A percentile compares a stretch with the other conserved stretches of the same genome.
phyloP scores from a whole-genome alignment of 1,140 invertebrate genomes.

The Harpegnathos saltator region DNA sequence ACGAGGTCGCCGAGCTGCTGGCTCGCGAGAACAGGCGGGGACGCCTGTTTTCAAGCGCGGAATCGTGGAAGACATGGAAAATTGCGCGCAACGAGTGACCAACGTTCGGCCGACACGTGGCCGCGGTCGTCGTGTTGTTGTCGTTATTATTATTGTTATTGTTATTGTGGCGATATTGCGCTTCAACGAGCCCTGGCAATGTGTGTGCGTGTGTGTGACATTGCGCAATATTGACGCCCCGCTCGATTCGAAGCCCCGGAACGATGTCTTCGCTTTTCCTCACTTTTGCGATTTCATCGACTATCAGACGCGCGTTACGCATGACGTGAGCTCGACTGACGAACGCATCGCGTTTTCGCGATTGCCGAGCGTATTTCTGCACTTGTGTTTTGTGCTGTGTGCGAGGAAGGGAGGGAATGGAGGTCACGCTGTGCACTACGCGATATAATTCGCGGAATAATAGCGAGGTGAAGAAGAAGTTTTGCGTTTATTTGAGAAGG shows the following conservation, averaged over 20 bases:
- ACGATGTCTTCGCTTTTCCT: constrained; percentile 17
- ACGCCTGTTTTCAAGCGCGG: no score
- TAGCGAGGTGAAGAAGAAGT: neutral
- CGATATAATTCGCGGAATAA: neutral
- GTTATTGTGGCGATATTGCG: neutral
- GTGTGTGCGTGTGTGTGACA: no score
- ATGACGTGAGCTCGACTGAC: neutral
- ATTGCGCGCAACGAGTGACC: neutral
- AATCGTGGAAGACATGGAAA: neutral
- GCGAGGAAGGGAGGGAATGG: neutral
- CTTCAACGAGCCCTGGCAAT: neutral
- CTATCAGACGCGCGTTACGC: neutral
- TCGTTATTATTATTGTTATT: no score
- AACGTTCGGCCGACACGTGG: neutral
- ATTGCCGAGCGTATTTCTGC: neutral
- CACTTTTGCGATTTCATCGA: constrained; percentile 25
- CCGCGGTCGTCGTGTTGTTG: no score
- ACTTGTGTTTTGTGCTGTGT: no score
- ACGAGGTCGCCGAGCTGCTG: no score
- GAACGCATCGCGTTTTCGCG: neutral
- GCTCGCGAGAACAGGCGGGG: no score
- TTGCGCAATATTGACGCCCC: constrained; percentile 6
- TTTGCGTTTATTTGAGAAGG: no score
- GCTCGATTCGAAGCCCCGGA: constrained; percentile 12
- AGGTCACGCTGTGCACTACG: neutral